Base-by-base conservation (phyloP, 1,140 invertebrate species). In the Achroia grisella region DNA sequence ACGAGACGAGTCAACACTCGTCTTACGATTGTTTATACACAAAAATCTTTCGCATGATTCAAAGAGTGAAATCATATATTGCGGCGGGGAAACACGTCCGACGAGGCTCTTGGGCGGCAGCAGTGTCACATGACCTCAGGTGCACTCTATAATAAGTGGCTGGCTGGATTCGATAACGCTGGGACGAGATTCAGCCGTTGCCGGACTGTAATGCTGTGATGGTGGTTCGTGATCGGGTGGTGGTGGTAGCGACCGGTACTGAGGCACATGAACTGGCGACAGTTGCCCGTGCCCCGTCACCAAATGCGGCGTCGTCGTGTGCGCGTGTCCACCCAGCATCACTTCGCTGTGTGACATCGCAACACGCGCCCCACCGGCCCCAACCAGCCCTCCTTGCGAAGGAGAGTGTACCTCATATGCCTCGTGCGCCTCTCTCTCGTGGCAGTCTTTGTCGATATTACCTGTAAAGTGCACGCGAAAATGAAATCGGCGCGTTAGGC, bases 121-220 rank as follows among this genome's bases (percentile, higher is more conserved):
- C 37, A 49, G 35, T 35, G 39, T 30, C 40, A 51, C 31, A 36
- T 31, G 37, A 31, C 30, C 67, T 90, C 94, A 95, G 82, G 93
- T 95, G 87, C 94, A 95, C 87, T 95, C 93, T 61, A 95, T 95
- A 59, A 95, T 94, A 84, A 94, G 93, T 17, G 93, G 93, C 73
- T 94, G 93, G 56, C 89, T 94, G 31, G 93, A 93, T 83, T 95
- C 93, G 75, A 95, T 95, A 39, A 94, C 93, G 61, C 90, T 93
- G 27, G 93, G 93, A 29, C 93, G 87, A 23, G 90, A 90, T 64
- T 93, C 92, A 51, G 89, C 89, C 28, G 70, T 75, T 11, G 55
- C 48, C 28, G 72, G 47, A 10, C 52, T 52, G 48, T 85, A 82
- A 41, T 76, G 72, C 44, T 48, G 62, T 8, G 62, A 68, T 53